These are phyloP conservation scores for Canis aureus DNA, from an alignment of 2,113 vertebrate species.

Conservation along the genomic window DNA sequence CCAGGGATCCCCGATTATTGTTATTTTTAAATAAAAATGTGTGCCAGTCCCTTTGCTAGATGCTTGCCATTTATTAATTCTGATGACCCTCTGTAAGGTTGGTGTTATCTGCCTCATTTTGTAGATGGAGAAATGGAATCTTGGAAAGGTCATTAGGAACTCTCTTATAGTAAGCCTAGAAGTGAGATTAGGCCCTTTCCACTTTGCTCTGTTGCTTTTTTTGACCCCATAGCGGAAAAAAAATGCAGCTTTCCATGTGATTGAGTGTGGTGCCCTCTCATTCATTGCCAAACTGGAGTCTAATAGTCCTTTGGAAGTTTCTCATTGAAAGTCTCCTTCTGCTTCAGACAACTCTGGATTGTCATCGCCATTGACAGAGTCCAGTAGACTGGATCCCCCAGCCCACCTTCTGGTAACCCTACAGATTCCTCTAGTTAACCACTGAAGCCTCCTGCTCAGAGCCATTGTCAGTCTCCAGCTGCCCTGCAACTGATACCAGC, in stretches of 20 bases:
- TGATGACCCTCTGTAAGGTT: background rate
- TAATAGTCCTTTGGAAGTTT: background rate
- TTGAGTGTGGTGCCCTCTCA: background rate
- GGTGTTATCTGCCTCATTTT: background rate
- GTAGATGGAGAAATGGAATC: background rate
- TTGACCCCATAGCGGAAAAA: background rate
- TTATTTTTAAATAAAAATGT: slow-evolving; percentile 10
- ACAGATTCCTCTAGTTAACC: background rate
- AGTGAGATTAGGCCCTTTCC: background rate
- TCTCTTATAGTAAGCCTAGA: background rate
- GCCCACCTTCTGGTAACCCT: no score
- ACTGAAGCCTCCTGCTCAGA: background rate
- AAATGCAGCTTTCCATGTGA: background rate
- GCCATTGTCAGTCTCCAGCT: background rate
- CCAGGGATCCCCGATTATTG: background rate
- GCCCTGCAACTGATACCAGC: background rate
- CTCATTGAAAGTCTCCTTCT: background rate
- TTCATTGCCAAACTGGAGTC: background rate
- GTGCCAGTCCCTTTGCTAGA: background rate
- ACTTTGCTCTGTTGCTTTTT: background rate
- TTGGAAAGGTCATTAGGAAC: background rate
- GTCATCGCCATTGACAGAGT: background rate
- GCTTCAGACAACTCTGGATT: background rate
- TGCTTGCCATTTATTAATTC: background rate
- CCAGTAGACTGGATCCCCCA: background rate